Evolutionary conservation across 1,140 invertebrate genomes (phyloP), one percentile per base, ranked within the genome.

Genomic region (Bombus affinis): DNA sequence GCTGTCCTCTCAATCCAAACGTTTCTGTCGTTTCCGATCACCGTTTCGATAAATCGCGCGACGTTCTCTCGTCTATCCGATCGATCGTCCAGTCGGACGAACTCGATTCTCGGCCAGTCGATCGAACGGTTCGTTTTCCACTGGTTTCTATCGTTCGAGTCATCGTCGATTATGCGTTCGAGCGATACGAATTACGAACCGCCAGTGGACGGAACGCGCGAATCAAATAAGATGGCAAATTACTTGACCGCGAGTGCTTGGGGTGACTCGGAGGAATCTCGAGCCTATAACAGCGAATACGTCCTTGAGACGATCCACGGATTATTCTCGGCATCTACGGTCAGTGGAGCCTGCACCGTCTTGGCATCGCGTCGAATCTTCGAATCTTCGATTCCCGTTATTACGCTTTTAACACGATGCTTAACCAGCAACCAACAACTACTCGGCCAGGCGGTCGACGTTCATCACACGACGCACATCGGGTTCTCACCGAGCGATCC

Each of bases 221-320:
- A 82, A 47, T 88, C 85, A 70, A 88, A 81, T 83, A 87, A 88
- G 72, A 90, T 74, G 80, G 86, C 91, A 91, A 91, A 92, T 92
- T 92, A 90, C 91, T 91, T 72, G 91, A 89, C 87, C 87, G 76
- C 66, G 44, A 35, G 83, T 81, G 68, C 70, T 83, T 87, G 88
- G 87, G 90, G 87, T 92, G 88, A 90, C 81, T 91, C 84, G 88
- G 81, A 87, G 89, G 88, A 91, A 92, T 91, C 86, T 80, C 82
- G 80, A 90, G 80, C 83, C n/a, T 68, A 85, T 80, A 77, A 83
- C 88, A 84, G 70, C 79, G 81, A 59, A 77, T 89, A 70, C 87
- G 87, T 86, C 83, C 88, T 89, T 86, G 88, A 86, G 75, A 86
- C 73, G 28, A 86, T 83, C 65, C 83, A 59, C 42, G 35, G 62